Conservation (phyloP, 2,113 vertebrate species). For the Cynopterus brachyotis region DNA sequence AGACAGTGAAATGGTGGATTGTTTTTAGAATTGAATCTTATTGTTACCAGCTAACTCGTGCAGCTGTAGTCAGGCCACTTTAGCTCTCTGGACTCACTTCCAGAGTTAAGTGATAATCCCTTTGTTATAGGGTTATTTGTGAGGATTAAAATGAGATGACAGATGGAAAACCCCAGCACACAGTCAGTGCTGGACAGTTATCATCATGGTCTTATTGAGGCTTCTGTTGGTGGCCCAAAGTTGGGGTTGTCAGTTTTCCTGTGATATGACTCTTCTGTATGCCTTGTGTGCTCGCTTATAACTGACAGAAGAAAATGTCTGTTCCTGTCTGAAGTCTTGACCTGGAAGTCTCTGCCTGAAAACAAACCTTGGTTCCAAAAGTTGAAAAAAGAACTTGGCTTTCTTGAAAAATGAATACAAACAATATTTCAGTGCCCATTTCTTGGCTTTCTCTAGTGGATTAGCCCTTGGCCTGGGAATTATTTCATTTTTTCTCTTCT, state of each 20-base stretch:
- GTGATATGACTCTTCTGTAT: background rate
- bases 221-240: background rate
- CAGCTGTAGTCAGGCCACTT: background rate
- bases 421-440: constrained; percentile 2
- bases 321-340: constrained; percentile 39
- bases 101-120: background rate
- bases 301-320: background rate
- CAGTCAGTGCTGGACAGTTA: background rate
- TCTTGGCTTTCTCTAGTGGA: constrained; percentile 59
- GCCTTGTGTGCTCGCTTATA: background rate
- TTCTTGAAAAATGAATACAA: constrained; percentile 44
- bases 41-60: background rate
- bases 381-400: constrained; percentile 44
- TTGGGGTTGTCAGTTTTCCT: background rate
- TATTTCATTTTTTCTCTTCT: constrained; percentile 48
- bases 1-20: background rate
- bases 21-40: background rate
- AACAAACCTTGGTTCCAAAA: constrained; percentile 53
- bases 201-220: background rate
- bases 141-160: background rate
- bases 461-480: constrained; percentile 65
- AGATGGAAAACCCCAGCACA: background rate
- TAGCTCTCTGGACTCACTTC: background rate
- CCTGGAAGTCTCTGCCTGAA: constrained; percentile 45
- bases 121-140: background rate